These are phyloP conservation scores for Drosophila prolongata DNA, from an alignment of 2,888 invertebrate species.

Conservation along the genomic window DNA sequence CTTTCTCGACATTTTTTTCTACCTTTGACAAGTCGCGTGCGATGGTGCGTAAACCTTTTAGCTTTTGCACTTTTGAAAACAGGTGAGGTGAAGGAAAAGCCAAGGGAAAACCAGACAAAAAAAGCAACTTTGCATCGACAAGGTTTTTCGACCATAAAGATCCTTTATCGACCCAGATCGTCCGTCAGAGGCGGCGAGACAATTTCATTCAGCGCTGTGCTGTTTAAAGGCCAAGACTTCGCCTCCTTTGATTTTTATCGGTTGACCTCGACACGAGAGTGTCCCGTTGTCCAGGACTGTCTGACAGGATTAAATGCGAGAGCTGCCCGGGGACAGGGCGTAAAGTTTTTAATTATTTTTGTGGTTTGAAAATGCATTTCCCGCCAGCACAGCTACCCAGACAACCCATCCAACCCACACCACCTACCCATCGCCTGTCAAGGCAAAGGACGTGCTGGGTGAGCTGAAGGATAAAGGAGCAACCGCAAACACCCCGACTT, in stretches of 20 bases:
- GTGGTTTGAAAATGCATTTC: slow-evolving; percentile 72
- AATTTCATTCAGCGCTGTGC: slow-evolving; percentile 65
- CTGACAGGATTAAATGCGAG: slow-evolving; percentile 42
- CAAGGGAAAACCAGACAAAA: not conserved
- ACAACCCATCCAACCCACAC: not conserved
- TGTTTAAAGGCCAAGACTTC: slow-evolving; percentile 39
- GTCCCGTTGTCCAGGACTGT: slow-evolving; percentile 10
- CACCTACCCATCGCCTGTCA: slow-evolving; percentile 6
- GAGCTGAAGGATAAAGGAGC: slow-evolving; percentile 9
- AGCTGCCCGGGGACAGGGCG: slow-evolving; percentile 25
- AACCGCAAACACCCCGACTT: slow-evolving; percentile 65
- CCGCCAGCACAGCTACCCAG: slow-evolving; percentile 9
- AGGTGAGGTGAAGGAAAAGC: slow-evolving; percentile 10
- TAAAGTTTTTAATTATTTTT: slow-evolving; percentile 77
- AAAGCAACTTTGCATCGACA: slow-evolving; percentile 3
- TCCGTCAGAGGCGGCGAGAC: slow-evolving; percentile 41
- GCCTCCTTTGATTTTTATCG: slow-evolving; percentile 66
- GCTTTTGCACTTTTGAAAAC: slow-evolving; percentile 51
- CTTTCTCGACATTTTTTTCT: slow-evolving; percentile 19
- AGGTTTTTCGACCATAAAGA: slow-evolving; percentile 2
- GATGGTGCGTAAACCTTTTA: slow-evolving; percentile 62
- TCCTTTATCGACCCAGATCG: slow-evolving; percentile 9
- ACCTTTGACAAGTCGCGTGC: slow-evolving; percentile 57
- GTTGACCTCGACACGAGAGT: slow-evolving; percentile 32
- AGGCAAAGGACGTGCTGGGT: slow-evolving; percentile 14